Conservation (phyloP, 2,888 invertebrate genomes). For the Rhagonycha lutea region DNA sequence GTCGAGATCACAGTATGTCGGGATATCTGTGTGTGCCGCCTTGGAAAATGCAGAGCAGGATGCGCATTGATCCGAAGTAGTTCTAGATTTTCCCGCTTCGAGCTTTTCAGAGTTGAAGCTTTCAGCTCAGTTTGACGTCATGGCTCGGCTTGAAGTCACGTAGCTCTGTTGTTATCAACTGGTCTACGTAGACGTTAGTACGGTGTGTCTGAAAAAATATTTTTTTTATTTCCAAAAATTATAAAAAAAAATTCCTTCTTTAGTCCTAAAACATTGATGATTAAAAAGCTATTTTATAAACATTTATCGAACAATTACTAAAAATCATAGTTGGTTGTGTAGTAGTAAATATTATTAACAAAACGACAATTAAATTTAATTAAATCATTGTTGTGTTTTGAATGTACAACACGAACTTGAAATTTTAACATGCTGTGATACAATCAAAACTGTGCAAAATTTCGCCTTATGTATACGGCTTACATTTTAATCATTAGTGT, state of each 20-base stretch:
- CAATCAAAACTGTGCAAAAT: constrained; percentile 45
- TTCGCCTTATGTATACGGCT: constrained; percentile 49
- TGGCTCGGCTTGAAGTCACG: constrained; percentile 46
- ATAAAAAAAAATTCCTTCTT: neutral
- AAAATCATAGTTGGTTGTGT: neutral
- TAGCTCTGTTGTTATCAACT: constrained; percentile 35
- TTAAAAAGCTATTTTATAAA: constrained; percentile 2
- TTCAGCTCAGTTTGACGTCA: constrained; percentile 51
- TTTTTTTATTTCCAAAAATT: constrained; percentile 6
- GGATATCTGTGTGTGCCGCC: constrained; percentile 23
- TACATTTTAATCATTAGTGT: constrained; percentile 41
- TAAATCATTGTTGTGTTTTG: neutral
- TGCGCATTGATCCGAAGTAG: constrained; percentile 44
- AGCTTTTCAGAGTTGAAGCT: constrained; percentile 23
- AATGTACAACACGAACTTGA: constrained; percentile 32
- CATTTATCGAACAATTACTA: neutral
- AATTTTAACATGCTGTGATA: constrained; percentile 53
- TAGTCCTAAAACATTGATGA: neutral
- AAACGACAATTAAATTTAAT: neutral
- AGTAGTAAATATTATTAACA: neutral
- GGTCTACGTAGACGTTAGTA: constrained; percentile 39
- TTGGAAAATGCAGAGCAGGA: constrained; percentile 33
- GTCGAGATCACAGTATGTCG: neutral
- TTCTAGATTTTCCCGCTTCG: constrained; percentile 35
- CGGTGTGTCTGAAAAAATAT: constrained; percentile 17